phyloP scores from a whole-genome alignment of 2,888 invertebrate genomes.

The Plusia festucae region DNA sequence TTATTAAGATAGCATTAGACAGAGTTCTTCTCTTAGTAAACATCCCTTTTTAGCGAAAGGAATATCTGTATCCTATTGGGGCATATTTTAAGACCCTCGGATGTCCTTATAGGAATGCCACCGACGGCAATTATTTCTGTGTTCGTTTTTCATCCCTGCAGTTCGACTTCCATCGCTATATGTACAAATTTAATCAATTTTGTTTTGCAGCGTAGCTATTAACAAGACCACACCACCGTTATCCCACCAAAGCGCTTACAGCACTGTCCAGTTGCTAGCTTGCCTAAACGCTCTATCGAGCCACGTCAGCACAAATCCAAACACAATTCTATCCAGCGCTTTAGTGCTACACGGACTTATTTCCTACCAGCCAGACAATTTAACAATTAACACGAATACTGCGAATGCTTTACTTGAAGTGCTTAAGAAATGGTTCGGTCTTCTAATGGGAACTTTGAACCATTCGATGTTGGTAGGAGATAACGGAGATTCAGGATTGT shows the following conservation, averaged over 20 bases:
- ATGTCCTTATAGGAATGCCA: too few relatives aligned
- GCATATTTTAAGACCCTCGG: too few relatives aligned
- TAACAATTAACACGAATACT: constrained; percentile 67
- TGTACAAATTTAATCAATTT: background rate
- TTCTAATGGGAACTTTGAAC: constrained; percentile 74
- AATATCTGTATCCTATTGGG: too few relatives aligned
- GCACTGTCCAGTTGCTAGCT: constrained; percentile 79
- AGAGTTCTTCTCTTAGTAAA: too few relatives aligned
- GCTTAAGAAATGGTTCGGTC: constrained; percentile 74
- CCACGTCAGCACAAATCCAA: constrained; percentile 69
- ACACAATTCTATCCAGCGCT: constrained; percentile 75
- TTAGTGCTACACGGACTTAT: constrained; percentile 79
- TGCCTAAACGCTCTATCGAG: constrained; percentile 72
- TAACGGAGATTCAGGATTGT: constrained; percentile 67
- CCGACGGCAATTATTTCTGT: too few relatives aligned
- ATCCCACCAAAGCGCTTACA: constrained; percentile 83
- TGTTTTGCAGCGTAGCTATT: constrained; percentile 68
- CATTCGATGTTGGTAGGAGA: constrained; percentile 74
- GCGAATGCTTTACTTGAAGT: constrained; percentile 71
- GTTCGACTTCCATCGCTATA: too few relatives aligned
- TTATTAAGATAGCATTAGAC: too few relatives aligned
- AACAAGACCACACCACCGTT: constrained; percentile 74
- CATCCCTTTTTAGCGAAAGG: too few relatives aligned
- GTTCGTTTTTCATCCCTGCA: too few relatives aligned
- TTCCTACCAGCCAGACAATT: constrained; percentile 77